Evolutionary conservation across 2,113 vertebrate genomes (phyloP).

Genomic region (Cercopithecus mona): DNA sequence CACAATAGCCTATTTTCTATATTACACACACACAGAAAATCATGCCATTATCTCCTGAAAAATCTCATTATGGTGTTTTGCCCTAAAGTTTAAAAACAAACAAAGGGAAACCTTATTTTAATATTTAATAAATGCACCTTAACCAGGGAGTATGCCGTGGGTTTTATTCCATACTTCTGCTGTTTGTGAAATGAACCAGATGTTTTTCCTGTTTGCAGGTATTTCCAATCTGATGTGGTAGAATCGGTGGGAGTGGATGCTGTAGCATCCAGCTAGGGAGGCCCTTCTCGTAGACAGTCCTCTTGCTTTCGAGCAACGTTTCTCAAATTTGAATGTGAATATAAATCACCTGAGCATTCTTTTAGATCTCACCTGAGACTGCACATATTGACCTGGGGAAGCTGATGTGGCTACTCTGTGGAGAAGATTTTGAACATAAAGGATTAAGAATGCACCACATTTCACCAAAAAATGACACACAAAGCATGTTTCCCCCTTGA

Average conservation of each 20-base stretch:
- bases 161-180: not conserved
- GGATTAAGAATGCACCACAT: not conserved
- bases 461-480: not conserved
- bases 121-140: not conserved
- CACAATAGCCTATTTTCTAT: not conserved
- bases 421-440: not conserved
- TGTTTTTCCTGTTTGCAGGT: not conserved
- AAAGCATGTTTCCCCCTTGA: not conserved
- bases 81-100: not conserved
- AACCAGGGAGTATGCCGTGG: not conserved
- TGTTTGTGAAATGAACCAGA: not conserved
- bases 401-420: not conserved
- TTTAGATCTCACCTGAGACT: not conserved
- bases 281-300: not conserved
- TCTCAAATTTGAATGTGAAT: conserved; percentile 7
- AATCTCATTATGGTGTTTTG: not conserved
- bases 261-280: not conserved
- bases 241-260: not conserved
- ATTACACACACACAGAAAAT: not conserved
- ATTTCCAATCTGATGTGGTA: not conserved
- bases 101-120: not conserved
- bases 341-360: not conserved
- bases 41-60: not conserved
- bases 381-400: not conserved
- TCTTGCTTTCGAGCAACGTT: not conserved